Conservation (phyloP, 1,140 invertebrate species). For the Hermetia illucens region DNA sequence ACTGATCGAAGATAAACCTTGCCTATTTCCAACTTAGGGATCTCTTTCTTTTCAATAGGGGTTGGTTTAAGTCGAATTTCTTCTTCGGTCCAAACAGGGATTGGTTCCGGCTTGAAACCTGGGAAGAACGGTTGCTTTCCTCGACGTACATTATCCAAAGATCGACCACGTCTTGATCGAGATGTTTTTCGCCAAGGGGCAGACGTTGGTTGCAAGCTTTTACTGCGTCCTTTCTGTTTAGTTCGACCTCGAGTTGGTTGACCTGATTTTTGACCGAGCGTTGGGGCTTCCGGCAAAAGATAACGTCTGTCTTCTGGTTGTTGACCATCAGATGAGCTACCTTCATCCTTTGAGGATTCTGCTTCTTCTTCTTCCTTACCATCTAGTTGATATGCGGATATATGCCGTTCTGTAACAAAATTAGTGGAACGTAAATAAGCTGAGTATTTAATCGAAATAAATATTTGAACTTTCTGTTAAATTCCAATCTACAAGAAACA, state of each 20-base stretch:
- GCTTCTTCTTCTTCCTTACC: slow-evolving; percentile 28
- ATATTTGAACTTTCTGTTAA: too few relatives aligned
- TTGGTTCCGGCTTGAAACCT: slow-evolving; percentile 23
- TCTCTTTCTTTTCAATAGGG: slow-evolving; percentile 26
- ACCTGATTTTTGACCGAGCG: slow-evolving; percentile 21
- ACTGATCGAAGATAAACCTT: slow-evolving; percentile 27
- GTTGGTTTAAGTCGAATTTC: slow-evolving; percentile 38
- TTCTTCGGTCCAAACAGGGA: slow-evolving; percentile 40
- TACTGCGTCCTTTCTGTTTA: slow-evolving; percentile 23
- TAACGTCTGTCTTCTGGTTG: not conserved
- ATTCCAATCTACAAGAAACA: too few relatives aligned
- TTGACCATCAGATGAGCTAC: slow-evolving; percentile 13
- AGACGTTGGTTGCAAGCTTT: slow-evolving; percentile 23
- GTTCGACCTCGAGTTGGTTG: slow-evolving; percentile 21
- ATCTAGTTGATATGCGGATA: slow-evolving; percentile 28
- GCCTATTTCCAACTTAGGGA: slow-evolving; percentile 26
- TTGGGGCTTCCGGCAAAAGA: slow-evolving; percentile 11
- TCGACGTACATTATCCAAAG: too few relatives aligned
- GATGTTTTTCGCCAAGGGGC: slow-evolving; percentile 27
- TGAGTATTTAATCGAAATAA: too few relatives aligned
- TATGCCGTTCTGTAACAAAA: slow-evolving; percentile 27
- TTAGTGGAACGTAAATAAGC: too few relatives aligned
- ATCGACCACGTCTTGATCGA: slow-evolving; percentile 23
- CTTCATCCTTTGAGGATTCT: slow-evolving; percentile 23
- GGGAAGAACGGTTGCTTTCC: slow-evolving; percentile 21